A percentile compares a stretch with the other conserved stretches of the same genome.
These are phyloP conservation scores for Anabas testudineus DNA, from an alignment of 2,797 vertebrate species.

Conservation along the genomic window DNA sequence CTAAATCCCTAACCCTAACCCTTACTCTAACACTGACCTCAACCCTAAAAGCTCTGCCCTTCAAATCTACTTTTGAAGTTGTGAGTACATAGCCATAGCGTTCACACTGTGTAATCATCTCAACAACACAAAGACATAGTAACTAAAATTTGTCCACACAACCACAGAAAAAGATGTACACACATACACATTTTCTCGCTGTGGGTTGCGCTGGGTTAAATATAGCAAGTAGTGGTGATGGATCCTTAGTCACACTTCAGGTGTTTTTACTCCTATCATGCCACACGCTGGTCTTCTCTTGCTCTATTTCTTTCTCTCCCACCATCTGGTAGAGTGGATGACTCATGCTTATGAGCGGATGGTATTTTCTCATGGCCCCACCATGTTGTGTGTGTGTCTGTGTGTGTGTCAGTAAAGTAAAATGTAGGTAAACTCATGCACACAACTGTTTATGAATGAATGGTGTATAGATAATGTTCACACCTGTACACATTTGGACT, in stretches of 20 bases:
- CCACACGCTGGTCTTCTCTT: slow-evolving; percentile 34
- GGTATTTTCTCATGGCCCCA: slow-evolving; percentile 57
- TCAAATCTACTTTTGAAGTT: too few species aligned
- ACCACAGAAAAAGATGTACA: slow-evolving; percentile 8
- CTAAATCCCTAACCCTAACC: too few species aligned
- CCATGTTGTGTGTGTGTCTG: neutral
- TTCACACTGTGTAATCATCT: too few species aligned
- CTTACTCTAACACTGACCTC: too few species aligned
- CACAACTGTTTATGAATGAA: slow-evolving; percentile 5
- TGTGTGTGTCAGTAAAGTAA: neutral
- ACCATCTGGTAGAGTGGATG: slow-evolving; percentile 56
- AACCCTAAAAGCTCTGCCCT: too few species aligned
- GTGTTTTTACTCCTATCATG: slow-evolving; percentile 48
- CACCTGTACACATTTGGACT: slow-evolving; percentile 6
- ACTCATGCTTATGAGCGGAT: slow-evolving; percentile 45
- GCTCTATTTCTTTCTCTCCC: slow-evolving; percentile 29
- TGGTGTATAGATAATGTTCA: neutral
- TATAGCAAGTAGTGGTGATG: slow-evolving; percentile 40
- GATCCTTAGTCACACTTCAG: slow-evolving; percentile 54
- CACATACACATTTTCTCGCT: neutral
- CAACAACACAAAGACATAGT: too few species aligned
- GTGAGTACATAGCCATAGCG: too few species aligned
- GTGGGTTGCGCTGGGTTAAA: slow-evolving; percentile 36
- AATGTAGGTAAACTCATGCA: slow-evolving; percentile 4
- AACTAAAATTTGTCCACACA: neutral